phyloP scores from a whole-genome alignment of 2,113 vertebrate species.

The Ochotona princeps region DNA sequence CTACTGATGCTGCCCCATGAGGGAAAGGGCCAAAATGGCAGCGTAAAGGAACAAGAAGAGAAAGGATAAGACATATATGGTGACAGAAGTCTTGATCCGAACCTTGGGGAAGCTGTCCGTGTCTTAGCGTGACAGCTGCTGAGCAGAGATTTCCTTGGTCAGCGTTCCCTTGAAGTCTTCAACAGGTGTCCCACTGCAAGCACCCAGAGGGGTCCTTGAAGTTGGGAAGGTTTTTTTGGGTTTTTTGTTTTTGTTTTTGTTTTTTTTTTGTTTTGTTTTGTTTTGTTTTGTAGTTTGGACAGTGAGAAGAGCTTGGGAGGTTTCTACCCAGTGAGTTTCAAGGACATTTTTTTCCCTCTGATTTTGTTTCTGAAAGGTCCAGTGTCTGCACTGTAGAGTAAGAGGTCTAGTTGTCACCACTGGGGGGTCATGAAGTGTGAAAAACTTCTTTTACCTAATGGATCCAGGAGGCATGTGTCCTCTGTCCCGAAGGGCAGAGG shows the following conservation, averaged over 20 bases:
- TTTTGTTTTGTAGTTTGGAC: not conserved
- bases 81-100: not conserved
- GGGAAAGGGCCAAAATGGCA: too few relatives aligned
- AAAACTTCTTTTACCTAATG: too few relatives aligned
- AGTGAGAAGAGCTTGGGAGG: not conserved
- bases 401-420: too few relatives aligned
- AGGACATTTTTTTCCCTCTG: not conserved
- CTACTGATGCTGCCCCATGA: too few relatives aligned
- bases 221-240: too few relatives aligned
- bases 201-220: not conserved
- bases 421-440: not conserved
- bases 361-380: not conserved
- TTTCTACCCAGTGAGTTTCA: not conserved
- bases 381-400: not conserved
- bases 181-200: not conserved
- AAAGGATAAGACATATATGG: not conserved
- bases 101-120: not conserved
- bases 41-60: too few relatives aligned
- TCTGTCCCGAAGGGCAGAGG: not conserved
- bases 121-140: not conserved
- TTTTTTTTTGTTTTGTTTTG: too few relatives aligned
- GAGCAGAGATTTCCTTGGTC: not conserved
- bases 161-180: not conserved
- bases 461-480: too few relatives aligned
- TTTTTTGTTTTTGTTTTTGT: too few relatives aligned